A percentile compares a stretch with the other conserved stretches of the same genome.
Evolutionary conservation across 2,113 vertebrate genomes (phyloP).

Genomic region (Chionomys nivalis): DNA sequence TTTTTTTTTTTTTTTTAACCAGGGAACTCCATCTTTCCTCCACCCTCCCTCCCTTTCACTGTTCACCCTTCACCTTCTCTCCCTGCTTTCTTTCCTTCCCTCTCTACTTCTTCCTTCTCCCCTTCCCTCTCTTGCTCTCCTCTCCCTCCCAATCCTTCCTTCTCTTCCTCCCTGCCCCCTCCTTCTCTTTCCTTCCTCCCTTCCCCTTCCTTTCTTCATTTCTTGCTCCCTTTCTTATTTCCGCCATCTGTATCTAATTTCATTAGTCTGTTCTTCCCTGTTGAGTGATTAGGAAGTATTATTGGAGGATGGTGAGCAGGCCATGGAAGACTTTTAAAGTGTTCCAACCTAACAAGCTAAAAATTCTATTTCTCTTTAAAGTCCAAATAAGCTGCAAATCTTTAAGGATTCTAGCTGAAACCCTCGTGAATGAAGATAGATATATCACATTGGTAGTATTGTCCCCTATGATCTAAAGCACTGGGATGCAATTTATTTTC

Average conservation of each 20-base stretch:
- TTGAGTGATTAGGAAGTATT: neutral
- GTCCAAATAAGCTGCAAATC: slow-evolving; percentile 25
- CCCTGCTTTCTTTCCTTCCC: too few species aligned
- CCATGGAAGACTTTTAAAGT: neutral
- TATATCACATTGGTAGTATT: too few species aligned
- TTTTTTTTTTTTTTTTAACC: neutral
- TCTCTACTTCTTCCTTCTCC: too few species aligned
- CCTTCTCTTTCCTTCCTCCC: too few species aligned
- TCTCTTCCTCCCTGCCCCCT: too few species aligned
- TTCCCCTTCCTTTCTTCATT: too few species aligned
- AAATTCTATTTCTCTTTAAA: neutral
- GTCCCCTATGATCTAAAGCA: slow-evolving; percentile 8
- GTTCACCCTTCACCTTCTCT: too few species aligned
- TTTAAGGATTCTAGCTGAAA: neutral
- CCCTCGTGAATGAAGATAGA: neutral
- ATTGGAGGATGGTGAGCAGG: neutral
- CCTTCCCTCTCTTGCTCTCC: neutral
- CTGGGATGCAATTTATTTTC: slow-evolving; percentile 17
- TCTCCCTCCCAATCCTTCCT: too few species aligned
- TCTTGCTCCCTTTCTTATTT: too few species aligned
- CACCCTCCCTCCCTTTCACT: too few species aligned
- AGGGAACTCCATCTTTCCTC: neutral
- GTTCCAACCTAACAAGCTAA: neutral
- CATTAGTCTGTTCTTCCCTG: neutral
- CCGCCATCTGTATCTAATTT: neutral